These are phyloP conservation scores for Aphis craccivora DNA, from an alignment of 1,140 invertebrate species.

Conservation along the genomic window DNA sequence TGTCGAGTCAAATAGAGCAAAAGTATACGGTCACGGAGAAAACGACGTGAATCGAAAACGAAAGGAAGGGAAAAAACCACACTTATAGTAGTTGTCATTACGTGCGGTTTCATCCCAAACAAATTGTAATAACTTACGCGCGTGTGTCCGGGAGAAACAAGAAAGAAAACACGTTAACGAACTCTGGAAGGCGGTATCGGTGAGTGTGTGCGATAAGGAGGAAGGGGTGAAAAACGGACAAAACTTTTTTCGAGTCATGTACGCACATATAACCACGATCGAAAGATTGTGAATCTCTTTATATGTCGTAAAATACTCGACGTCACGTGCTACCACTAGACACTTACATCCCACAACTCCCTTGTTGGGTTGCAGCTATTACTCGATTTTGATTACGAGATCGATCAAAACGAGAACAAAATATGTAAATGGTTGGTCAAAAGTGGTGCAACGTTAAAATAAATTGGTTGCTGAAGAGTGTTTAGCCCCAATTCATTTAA, in stretches of 20 bases:
- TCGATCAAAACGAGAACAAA: neutral
- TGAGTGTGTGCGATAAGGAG: neutral
- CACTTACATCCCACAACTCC: neutral
- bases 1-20: neutral
- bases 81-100: conserved; percentile 35
- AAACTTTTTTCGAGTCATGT: neutral
- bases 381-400: neutral
- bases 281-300: neutral
- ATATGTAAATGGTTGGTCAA: neutral
- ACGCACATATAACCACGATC: neutral
- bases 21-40: neutral
- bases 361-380: neutral
- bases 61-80: neutral
- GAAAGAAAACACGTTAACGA: conserved; percentile 52
- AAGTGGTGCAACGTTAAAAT: neutral
- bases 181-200: neutral
- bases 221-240: neutral
- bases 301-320: neutral
- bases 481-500: neutral
- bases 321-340: neutral
- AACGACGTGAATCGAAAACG: conserved; percentile 12
- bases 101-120: conserved; percentile 23
- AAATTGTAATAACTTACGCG: conserved; percentile 12
- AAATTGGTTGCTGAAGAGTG: too few species aligned
- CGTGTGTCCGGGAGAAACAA: neutral